A percentile compares a stretch with the other conserved stretches of the same genome.
Conservation (phyloP, 2,113 vertebrate species). For the Abramis brama region DNA sequence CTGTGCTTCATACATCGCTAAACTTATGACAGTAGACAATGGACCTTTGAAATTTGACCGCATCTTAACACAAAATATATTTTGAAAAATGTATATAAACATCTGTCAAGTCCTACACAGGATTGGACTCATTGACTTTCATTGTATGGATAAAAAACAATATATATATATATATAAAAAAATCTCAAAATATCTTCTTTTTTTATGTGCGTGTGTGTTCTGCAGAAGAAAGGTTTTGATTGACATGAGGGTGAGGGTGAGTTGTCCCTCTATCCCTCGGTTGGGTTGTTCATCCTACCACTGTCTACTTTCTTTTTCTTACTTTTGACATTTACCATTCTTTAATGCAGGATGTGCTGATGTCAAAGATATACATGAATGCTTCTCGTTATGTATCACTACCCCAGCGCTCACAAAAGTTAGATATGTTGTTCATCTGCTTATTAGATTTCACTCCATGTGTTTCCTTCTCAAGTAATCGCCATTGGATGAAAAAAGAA, state of each 20-base stretch:
- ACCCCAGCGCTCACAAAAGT: neutral
- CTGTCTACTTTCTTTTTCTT: neutral
- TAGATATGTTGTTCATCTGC: neutral
- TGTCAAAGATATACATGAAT: neutral
- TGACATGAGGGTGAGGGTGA: neutral
- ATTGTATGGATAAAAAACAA: neutral
- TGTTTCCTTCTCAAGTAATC: neutral
- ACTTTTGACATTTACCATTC: neutral
- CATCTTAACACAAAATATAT: neutral
- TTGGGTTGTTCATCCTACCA: neutral
- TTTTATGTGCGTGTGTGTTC: too few relatives aligned
- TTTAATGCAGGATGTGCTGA: neutral
- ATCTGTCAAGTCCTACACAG: neutral
- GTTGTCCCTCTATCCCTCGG: too few relatives aligned
- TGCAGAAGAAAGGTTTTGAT: neutral
- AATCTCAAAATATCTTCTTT: neutral
- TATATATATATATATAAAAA: too few relatives aligned
- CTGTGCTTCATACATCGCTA: too few relatives aligned
- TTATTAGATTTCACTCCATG: neutral
- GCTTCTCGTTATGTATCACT: neutral
- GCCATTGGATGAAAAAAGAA: conserved; percentile 19
- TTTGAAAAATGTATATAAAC: neutral
- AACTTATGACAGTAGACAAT: too few relatives aligned
- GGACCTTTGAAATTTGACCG: too few relatives aligned
- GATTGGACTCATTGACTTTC: neutral